Evolutionary conservation across 1,140 invertebrate genomes (phyloP).

Genomic region (Ctenoplectra terminalis): DNA sequence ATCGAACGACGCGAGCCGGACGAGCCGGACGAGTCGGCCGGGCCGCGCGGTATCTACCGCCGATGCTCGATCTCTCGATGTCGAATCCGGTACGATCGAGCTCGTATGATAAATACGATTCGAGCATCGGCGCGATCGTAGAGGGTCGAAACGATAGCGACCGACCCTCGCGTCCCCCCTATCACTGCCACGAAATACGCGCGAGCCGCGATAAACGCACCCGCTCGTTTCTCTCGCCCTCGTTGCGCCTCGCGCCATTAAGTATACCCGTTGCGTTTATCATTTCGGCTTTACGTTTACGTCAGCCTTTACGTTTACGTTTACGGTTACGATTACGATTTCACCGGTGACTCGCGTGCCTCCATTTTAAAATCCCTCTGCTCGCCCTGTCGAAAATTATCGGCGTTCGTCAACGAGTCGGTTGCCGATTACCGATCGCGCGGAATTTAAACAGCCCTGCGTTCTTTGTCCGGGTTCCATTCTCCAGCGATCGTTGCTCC

Average conservation of each 20-base stretch:
- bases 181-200: conserved; percentile 16
- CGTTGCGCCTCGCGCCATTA: conserved; percentile 53
- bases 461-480: not conserved
- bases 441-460: conserved; percentile 1
- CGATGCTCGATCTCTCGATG: conserved; percentile 53
- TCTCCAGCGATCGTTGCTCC: too few relatives aligned
- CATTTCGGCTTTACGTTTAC: conserved; percentile 66
- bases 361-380: not conserved
- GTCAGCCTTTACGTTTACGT: conserved; percentile 60
- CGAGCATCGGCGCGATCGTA: conserved; percentile 54
- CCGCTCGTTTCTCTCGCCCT: conserved; percentile 8
- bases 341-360: not conserved
- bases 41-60: conserved; percentile 41
- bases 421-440: not conserved
- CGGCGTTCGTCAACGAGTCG: not conserved
- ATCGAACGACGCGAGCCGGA: conserved; percentile 13
- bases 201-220: conserved; percentile 25
- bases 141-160: conserved; percentile 49
- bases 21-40: too few relatives aligned
- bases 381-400: too few relatives aligned
- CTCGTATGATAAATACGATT: conserved; percentile 68
- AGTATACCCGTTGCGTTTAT: conserved; percentile 65
- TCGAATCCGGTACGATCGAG: conserved; percentile 25
- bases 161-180: not conserved
- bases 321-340: conserved; percentile 53